Evolutionary conservation across 2,888 invertebrate genomes (phyloP).

Genomic region (Lacanobia wlatinum): DNA sequence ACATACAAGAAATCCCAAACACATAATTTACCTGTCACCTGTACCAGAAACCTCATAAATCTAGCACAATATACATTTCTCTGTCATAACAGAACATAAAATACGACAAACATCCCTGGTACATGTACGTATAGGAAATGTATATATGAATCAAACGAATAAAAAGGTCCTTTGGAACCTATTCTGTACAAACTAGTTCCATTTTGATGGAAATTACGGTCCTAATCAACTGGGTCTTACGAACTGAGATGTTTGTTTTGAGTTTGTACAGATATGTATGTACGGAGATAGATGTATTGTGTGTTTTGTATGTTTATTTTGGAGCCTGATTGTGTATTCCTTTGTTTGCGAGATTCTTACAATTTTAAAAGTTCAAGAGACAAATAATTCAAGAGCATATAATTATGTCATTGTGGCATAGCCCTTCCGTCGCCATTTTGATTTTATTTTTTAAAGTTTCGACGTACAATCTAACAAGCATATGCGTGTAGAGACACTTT

Average conservation of each 20-base stretch:
- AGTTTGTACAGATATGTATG: slow-evolving; percentile 32
- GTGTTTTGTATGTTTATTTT: slow-evolving; percentile 7
- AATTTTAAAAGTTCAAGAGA: too few species aligned
- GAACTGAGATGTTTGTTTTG: slow-evolving; percentile 44
- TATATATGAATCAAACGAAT: slow-evolving; percentile 39
- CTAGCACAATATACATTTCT: slow-evolving; percentile 42
- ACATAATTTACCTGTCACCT: slow-evolving; percentile 41
- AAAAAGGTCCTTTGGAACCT: slow-evolving; percentile 53
- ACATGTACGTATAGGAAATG: background rate
- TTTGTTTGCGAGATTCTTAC: background rate
- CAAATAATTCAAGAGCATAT: too few species aligned
- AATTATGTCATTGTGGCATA: too few species aligned
- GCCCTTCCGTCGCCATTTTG: too few species aligned
- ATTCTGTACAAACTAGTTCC: slow-evolving; percentile 64
- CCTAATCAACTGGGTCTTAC: slow-evolving; percentile 54
- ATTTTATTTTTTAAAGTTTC: too few species aligned
- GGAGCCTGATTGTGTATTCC: background rate
- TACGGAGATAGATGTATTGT: slow-evolving; percentile 2
- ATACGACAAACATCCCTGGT: slow-evolving; percentile 27
- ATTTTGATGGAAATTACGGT: slow-evolving; percentile 68
- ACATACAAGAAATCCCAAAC: slow-evolving; percentile 12
- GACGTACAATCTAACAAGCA: too few species aligned
- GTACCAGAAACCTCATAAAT: slow-evolving; percentile 42
- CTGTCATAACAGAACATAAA: slow-evolving; percentile 36
- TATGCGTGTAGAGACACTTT: too few species aligned